Evolutionary conservation across 1,140 invertebrate genomes (phyloP).

Genomic region (Drosophila serrata): DNA sequence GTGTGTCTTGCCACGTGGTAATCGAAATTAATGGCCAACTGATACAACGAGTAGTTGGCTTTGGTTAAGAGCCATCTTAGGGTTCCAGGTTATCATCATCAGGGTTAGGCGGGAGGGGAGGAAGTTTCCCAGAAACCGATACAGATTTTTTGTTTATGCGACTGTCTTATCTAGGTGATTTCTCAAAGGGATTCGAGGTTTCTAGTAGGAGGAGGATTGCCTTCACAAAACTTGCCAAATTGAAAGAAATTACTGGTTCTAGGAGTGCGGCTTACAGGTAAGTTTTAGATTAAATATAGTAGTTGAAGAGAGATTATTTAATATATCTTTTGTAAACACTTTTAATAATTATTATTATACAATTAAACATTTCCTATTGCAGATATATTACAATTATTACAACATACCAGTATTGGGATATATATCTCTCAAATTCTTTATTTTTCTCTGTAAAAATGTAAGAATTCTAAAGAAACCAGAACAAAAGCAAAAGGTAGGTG

Average conservation of each 20-base stretch:
- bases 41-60: constrained; percentile 64
- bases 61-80: constrained; percentile 21
- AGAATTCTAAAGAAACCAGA: no score
- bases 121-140: background rate
- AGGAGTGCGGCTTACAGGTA: background rate
- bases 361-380: no score
- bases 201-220: background rate
- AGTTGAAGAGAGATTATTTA: no score
- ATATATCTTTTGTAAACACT: no score
- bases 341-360: no score
- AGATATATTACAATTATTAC: no score
- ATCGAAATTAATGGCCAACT: constrained; percentile 81
- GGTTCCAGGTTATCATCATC: constrained; percentile 30
- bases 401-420: no score
- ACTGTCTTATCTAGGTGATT: constrained; percentile 61
- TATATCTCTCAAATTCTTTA: no score
- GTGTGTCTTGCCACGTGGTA: constrained; percentile 81
- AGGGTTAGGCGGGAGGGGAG: constrained; percentile 18
- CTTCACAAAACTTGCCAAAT: constrained; percentile 43
- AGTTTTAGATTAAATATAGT: background rate
- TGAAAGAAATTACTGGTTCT: constrained; percentile 55
- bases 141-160: constrained; percentile 60
- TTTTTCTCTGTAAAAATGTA: background rate
- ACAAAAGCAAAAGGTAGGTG: constrained; percentile 5
- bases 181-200: constrained; percentile 40